phyloP scores from a whole-genome alignment of 2,113 vertebrate species.

The Chlamydotis undulata region DNA sequence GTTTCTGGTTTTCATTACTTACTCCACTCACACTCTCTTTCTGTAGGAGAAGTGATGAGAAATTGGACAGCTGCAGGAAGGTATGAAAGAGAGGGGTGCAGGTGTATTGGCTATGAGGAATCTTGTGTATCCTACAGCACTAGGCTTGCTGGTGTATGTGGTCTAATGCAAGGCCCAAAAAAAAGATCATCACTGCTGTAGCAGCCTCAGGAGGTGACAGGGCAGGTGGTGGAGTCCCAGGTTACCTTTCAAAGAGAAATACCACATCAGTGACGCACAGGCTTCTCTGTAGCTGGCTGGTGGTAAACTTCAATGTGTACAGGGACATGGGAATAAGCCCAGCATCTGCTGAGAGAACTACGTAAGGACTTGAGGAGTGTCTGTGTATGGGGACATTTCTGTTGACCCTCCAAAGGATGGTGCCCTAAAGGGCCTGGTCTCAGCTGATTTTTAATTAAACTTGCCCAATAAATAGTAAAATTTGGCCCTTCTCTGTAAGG shows the following conservation, averaged over 20 bases:
- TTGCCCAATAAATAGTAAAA: not conserved
- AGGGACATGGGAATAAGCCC: not conserved
- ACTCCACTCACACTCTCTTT: not conserved
- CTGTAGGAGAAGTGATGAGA: not conserved
- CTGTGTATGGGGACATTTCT: not conserved
- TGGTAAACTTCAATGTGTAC: not conserved
- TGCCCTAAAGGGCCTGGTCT: not conserved
- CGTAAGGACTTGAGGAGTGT: not conserved
- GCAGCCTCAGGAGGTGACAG: not conserved
- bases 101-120: not conserved
- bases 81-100: rapidly evolving
- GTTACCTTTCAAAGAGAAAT: constrained; percentile 14
- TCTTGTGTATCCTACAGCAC: not conserved
- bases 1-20: not conserved
- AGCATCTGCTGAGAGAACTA: not conserved
- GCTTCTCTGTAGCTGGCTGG: not conserved
- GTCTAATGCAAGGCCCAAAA: not conserved
- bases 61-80: not conserved
- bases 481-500: constrained; percentile 12
- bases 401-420: not conserved
- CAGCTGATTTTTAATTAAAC: constrained; percentile 57
- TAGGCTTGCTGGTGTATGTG: not conserved
- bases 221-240: not conserved
- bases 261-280: not conserved
- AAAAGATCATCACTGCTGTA: not conserved